Percentiles rank a stretch among this genome's conserved stretches.
Evolutionary conservation across 2,888 invertebrate genomes (phyloP).

Genomic region (Stramonita haemastoma): DNA sequence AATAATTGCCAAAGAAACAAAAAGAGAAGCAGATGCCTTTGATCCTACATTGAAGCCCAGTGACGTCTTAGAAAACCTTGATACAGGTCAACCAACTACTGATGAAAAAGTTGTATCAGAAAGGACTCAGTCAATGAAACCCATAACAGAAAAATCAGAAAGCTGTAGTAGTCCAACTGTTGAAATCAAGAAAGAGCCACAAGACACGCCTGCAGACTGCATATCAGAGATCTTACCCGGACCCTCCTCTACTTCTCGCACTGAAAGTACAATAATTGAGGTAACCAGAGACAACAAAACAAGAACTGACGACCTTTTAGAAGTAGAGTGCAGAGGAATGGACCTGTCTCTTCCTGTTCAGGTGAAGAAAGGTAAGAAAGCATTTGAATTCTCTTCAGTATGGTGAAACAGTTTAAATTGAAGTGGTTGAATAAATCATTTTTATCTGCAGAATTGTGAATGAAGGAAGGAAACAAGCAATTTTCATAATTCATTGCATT

Average conservation of each 20-base stretch:
- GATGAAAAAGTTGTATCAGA: background rate
- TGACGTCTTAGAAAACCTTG: background rate
- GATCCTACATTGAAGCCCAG: background rate
- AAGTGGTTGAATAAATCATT: background rate
- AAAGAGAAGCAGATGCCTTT: background rate
- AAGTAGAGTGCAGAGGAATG: background rate
- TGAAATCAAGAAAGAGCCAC: constrained; percentile 7
- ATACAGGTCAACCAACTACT: background rate
- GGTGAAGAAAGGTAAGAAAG: constrained; percentile 16
- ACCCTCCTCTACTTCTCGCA: background rate
- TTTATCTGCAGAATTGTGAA: background rate
- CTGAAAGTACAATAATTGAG: background rate
- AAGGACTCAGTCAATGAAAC: background rate
- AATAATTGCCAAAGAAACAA: background rate
- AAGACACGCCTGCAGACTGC: background rate
- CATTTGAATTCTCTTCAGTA: no score
- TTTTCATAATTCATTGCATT: background rate
- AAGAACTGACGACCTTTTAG: background rate
- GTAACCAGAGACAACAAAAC: background rate
- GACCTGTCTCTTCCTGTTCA: background rate
- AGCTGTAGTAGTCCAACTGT: background rate
- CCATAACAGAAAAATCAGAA: background rate
- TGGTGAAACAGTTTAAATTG: no score
- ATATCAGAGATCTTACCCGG: background rate
- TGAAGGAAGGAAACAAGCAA: background rate